Evolutionary conservation across 2,888 invertebrate genomes (phyloP).

Genomic region (Tinea semifulvella): DNA sequence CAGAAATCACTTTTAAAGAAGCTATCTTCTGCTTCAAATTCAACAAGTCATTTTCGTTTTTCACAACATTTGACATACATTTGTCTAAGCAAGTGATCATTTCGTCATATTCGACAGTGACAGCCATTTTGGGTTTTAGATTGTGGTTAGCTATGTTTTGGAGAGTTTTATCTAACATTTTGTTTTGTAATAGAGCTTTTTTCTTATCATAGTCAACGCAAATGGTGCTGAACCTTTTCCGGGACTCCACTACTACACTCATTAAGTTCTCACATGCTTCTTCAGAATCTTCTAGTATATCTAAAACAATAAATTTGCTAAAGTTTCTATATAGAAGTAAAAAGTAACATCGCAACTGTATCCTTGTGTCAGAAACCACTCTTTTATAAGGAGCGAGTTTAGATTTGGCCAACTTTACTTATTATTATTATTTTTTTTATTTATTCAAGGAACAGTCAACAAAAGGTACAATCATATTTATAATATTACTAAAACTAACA

Average conservation of each 20-base stretch:
- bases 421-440: too few relatives aligned
- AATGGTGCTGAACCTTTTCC: constrained; percentile 49
- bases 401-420: too few relatives aligned
- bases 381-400: too few relatives aligned
- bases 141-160: constrained; percentile 36
- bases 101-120: constrained; percentile 27
- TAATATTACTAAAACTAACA: too few relatives aligned
- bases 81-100: constrained; percentile 33
- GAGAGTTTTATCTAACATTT: constrained; percentile 40
- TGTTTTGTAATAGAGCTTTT: constrained; percentile 37
- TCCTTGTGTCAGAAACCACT: too few relatives aligned
- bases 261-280: constrained; percentile 50
- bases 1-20: constrained; percentile 35
- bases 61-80: constrained; percentile 31
- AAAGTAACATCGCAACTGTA: too few relatives aligned
- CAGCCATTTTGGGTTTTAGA: constrained; percentile 34
- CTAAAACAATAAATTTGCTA: too few relatives aligned
- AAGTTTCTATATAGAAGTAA: too few relatives aligned
- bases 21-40: constrained; percentile 29
- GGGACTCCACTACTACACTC: constrained; percentile 51
- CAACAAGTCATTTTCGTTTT: constrained; percentile 31
- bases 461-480: too few relatives aligned
- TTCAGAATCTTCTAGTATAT: too few relatives aligned
- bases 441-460: too few relatives aligned
- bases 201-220: constrained; percentile 46